phyloP scores from a whole-genome alignment of 2,113 vertebrate genomes.

The Apteryx owenii region DNA sequence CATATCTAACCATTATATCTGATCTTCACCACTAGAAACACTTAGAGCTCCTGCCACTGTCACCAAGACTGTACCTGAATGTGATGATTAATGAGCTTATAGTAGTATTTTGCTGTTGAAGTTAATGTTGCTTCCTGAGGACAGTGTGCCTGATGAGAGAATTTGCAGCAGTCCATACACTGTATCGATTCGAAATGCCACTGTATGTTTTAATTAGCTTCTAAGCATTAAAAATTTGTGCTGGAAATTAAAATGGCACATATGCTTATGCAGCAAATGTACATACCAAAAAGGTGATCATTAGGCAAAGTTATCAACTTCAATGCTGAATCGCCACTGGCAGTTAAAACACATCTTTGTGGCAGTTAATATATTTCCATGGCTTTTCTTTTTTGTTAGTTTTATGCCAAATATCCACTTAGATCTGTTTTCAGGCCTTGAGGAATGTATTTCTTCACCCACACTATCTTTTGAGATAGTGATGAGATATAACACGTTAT shows the following conservation, averaged over 20 bases:
- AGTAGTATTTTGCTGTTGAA: slow-evolving; percentile 68
- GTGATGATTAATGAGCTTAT: slow-evolving; percentile 69
- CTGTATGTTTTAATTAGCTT: slow-evolving; percentile 70
- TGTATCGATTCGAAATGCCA: slow-evolving; percentile 71
- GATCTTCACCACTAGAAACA: slow-evolving; percentile 29
- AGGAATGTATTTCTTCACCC: slow-evolving; percentile 48
- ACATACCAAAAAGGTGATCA: slow-evolving; percentile 38
- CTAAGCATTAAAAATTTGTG: slow-evolving; percentile 51
- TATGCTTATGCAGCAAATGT: slow-evolving; percentile 15
- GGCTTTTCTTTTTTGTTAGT: slow-evolving; percentile 24
- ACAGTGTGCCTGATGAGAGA: slow-evolving; percentile 65
- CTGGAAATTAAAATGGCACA: slow-evolving; percentile 49
- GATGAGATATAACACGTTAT: neutral
- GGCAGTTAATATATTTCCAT: slow-evolving; percentile 19
- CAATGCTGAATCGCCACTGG: neutral
- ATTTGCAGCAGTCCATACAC: slow-evolving; percentile 70
- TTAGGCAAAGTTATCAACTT: neutral
- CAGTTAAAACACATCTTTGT: neutral
- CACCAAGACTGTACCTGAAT: slow-evolving; percentile 40
- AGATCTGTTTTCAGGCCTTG: slow-evolving; percentile 48
- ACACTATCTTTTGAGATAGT: slow-evolving; percentile 27
- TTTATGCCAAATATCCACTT: slow-evolving; percentile 56
- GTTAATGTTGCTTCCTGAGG: slow-evolving; percentile 72
- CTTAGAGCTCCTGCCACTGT: slow-evolving; percentile 34
- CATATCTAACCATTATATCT: slow-evolving; percentile 41